Base-by-base conservation (phyloP, 37 sponge, comb jelly and placozoan species). In the Bolinopsis microptera region DNA sequence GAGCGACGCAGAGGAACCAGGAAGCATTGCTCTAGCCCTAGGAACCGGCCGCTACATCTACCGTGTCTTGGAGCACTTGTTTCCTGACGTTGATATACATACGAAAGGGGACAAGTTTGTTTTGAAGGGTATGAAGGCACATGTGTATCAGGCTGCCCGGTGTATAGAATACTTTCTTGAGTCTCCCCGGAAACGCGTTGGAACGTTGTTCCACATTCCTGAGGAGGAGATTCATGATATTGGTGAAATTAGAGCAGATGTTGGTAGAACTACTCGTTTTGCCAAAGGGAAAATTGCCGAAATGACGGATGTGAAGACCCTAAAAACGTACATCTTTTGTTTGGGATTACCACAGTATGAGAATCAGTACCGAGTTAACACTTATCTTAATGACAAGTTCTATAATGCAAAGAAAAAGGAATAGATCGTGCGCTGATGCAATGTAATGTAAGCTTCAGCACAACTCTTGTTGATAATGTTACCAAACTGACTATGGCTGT, bases 21-120 rank as follows among this genome's bases (percentile, higher is more conserved):
- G 82, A 23, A 34, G 37, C 23, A 80, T 80, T 13, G 38, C 38
- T 8, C 82, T 80, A 8, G 82, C 82, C 8, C 38, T 80, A 9
- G 82, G 82, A 5, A 80, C 24, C 2, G 82, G 38, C 37, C 35
- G 82, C 1, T 80, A 80, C 82, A 36, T 80, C 37, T 30, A 80
- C 38, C 35, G 82, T 30, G 23, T 80, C 8, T 5, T 80, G 38
- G 24, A 13, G 1, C 38, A 32, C 35, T 1, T 35, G 38, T 80
- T 2, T 30, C 35, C 35, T 36, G 37, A 80, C 8, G 82, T 80
- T 13, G 0, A 1, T 33, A 80, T 80, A 16, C 1, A 2, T 33
- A 34, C 30, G 3, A 34, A 80, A 13, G 37, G 23, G 3, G 38
- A 35, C 9, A 35, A 35, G 82, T 34, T 80, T 34, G 32, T 80